A percentile compares a stretch with the other conserved stretches of the same genome.
Conservation (phyloP, 2,113 vertebrate genomes). For the Lutjanus erythropterus region DNA sequence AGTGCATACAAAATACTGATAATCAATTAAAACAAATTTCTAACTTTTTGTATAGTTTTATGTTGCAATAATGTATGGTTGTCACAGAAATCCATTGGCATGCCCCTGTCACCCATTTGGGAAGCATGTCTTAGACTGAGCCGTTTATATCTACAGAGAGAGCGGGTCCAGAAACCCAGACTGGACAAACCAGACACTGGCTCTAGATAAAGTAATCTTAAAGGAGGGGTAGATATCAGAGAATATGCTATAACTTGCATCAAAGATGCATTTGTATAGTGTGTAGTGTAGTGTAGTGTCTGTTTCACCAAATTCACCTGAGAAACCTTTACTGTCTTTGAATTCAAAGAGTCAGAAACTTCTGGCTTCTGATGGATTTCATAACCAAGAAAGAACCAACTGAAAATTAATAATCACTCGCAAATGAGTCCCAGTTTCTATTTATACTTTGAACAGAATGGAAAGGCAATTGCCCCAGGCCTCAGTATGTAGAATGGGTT, state of each 20-base stretch:
- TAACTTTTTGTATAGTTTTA: too few relatives aligned
- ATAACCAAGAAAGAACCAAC: constrained; percentile 52
- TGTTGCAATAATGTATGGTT: too few relatives aligned
- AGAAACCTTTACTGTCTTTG: background rate
- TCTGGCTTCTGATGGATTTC: constrained; percentile 34
- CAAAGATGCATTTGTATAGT: background rate
- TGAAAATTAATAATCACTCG: constrained; percentile 58
- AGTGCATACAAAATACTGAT: too few relatives aligned
- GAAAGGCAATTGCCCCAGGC: constrained; percentile 55
- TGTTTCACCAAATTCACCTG: background rate
- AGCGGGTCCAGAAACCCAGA: too few relatives aligned
- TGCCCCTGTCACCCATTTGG: too few relatives aligned
- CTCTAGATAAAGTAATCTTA: background rate
- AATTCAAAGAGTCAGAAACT: constrained; percentile 36
- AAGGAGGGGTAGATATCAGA: background rate
- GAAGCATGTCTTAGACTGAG: too few relatives aligned
- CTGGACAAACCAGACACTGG: too few relatives aligned
- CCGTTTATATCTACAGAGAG: too few relatives aligned
- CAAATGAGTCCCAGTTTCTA: constrained; percentile 74
- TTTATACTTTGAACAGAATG: constrained; percentile 58
- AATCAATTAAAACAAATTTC: too few relatives aligned
- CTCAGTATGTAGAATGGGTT: constrained; percentile 52
- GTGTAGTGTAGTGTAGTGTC: background rate
- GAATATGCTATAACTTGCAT: background rate
- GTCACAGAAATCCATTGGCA: too few relatives aligned